Base-by-base conservation (phyloP, 2,888 invertebrate genomes). In the Polydrusus pterygomalis region DNA sequence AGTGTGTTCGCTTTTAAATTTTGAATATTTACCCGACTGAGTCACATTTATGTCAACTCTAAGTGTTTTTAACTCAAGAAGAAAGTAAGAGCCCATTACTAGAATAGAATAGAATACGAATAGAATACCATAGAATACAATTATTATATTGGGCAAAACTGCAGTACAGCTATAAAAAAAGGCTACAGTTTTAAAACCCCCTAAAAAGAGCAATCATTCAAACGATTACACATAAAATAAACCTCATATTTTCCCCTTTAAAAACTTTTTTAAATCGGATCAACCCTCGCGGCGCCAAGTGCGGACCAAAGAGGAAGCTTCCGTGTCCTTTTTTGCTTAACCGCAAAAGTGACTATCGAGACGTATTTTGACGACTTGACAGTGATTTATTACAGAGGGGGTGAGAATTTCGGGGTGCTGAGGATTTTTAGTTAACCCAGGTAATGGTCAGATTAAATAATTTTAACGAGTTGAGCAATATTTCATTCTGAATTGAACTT, bases 391-490 rank as follows among this genome's bases (percentile, higher is more conserved):
- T n/a, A 47, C 49, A 15, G 45, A 56, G 72, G 56, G 58, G 58
- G 71, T 49, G 63, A 63, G 38, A 72, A 71, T 75, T 43, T 45
- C 34, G 69, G 72, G 68, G 70, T 70, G 51, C 60, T 72, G 74
- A 76, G 74, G 75, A 70, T 77, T 77, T 79, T 77, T 80, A 81
- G 82, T 84, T 83, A 81, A 79, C 82, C 82, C 78, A 84, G 84
- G 84, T 84, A 84, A 84, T 82, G 84, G 84, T 77, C 79, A 80
- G 17, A 64, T 64, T 49, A 64, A 49, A 20, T 47, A 64, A 64
- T 18, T 30, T 63, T 7, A 34, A 34, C 2, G 34, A 10, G 34
- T 34, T 34, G 9, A 34, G 34, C 10, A 30, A 30, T 6, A 30
- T 30, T n/a, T 30, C 30, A 30, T 30, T 30, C 30, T 30, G n/a